These are phyloP conservation scores for Suncus etruscus DNA, from an alignment of 2,113 vertebrate species.

Conservation along the genomic window DNA sequence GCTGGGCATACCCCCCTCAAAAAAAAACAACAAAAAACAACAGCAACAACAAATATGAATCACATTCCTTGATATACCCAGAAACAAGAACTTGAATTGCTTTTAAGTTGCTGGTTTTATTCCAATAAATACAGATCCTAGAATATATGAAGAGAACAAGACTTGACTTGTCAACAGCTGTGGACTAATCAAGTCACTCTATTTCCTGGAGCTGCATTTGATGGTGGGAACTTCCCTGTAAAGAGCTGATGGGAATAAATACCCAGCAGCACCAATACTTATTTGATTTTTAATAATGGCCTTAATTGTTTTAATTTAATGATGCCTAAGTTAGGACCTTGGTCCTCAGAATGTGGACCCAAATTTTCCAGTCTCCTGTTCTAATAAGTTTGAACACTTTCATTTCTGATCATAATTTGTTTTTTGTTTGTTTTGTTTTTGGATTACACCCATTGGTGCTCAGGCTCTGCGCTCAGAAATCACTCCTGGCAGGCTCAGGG, in stretches of 20 bases:
- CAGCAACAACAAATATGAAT: too few relatives aligned
- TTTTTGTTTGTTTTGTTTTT: too few relatives aligned
- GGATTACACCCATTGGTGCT: too few relatives aligned
- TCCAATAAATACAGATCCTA: background rate
- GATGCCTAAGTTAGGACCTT: slow-evolving; percentile 1
- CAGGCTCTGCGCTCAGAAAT: too few relatives aligned
- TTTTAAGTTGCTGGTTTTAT: background rate
- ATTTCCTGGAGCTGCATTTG: background rate
- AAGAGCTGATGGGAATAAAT: background rate
- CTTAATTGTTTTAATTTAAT: background rate
- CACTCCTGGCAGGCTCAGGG: too few relatives aligned
- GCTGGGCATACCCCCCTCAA: too few relatives aligned
- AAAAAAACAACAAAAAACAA: too few relatives aligned
- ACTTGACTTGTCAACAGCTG: background rate
- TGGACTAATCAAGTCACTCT: background rate
- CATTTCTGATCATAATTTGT: background rate
- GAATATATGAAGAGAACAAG: background rate
- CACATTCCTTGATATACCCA: too few relatives aligned
- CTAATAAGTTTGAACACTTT: background rate
- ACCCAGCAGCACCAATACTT: background rate
- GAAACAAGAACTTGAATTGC: background rate
- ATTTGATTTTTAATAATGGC: background rate
- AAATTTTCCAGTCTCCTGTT: background rate
- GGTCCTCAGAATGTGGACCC: background rate
- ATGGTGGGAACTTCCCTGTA: background rate